Percentiles rank a stretch among this genome's conserved stretches.
Conservation (phyloP, 2,113 vertebrate genomes). For the Semicossyphus pulcher region DNA sequence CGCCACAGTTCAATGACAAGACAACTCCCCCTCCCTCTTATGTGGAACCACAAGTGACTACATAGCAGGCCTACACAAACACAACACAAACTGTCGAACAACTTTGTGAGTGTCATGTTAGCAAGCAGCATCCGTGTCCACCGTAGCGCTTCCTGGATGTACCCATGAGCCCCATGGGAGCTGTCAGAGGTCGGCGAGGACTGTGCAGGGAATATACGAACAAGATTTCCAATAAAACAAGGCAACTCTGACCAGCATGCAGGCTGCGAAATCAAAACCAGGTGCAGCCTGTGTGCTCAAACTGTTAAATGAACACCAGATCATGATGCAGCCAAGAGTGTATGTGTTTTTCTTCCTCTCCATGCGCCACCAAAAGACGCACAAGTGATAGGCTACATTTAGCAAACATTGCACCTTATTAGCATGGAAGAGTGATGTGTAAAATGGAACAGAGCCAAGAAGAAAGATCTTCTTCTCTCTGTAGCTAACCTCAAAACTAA, state of each 20-base stretch:
- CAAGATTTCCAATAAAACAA: constrained; percentile 87
- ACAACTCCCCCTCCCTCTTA: constrained; percentile 32
- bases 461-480: constrained; percentile 39
- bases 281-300: constrained; percentile 84
- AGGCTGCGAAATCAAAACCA: constrained; percentile 84
- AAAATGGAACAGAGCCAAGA: constrained; percentile 49
- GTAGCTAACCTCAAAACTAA: constrained; percentile 55
- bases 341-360: constrained; percentile 54
- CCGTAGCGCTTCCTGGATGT: constrained; percentile 69
- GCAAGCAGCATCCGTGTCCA: constrained; percentile 13
- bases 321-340: constrained; percentile 69
- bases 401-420: constrained; percentile 61
- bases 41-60: constrained; percentile 31
- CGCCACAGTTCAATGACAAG: constrained; percentile 50
- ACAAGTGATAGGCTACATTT: constrained; percentile 63
- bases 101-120: constrained; percentile 33
- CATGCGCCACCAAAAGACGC: constrained; percentile 56
- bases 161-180: constrained; percentile 81
- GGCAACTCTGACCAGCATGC: constrained; percentile 82
- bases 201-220: constrained; percentile 83
- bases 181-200: constrained; percentile 82
- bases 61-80: constrained; percentile 44
- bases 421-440: constrained; percentile 49
- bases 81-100: constrained; percentile 15
- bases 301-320: constrained; percentile 85